Percentiles rank a stretch among this genome's conserved stretches.
phyloP scores from a whole-genome alignment of 2,888 invertebrate genomes.

The Rutpela maculata region DNA sequence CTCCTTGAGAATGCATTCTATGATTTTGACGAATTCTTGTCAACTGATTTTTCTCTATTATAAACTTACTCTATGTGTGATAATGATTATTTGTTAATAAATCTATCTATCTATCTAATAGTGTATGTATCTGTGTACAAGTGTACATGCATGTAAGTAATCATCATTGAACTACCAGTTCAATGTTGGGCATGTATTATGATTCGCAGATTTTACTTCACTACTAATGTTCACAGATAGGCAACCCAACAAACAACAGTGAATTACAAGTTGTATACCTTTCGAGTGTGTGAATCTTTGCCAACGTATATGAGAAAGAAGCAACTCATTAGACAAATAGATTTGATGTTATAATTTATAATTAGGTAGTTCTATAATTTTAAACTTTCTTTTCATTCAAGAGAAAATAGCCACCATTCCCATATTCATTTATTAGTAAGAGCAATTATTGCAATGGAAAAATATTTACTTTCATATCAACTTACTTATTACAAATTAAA shows the following conservation, averaged over 20 bases:
- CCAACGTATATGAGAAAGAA: neutral
- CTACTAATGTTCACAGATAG: neutral
- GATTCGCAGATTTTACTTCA: too few species aligned
- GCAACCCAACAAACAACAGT: constrained; percentile 1
- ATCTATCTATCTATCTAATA: too few species aligned
- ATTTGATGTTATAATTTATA: neutral
- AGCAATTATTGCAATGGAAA: neutral
- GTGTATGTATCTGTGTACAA: too few species aligned
- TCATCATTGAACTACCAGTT: too few species aligned
- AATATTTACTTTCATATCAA: neutral
- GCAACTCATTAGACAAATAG: neutral
- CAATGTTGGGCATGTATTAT: too few species aligned
- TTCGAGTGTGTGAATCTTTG: neutral
- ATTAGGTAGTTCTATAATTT: neutral
- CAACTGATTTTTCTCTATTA: too few species aligned
- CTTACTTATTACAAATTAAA: neutral
- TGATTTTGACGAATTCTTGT: too few species aligned
- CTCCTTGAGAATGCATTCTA: too few species aligned
- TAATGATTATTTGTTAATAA: too few species aligned
- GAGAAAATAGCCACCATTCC: neutral
- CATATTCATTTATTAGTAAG: neutral
- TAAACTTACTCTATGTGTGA: too few species aligned
- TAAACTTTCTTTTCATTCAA: neutral
- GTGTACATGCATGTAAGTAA: too few species aligned
- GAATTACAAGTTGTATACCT: neutral